Evolutionary conservation across 2,888 invertebrate genomes (phyloP).

Genomic region (Chorisops tibialis): DNA sequence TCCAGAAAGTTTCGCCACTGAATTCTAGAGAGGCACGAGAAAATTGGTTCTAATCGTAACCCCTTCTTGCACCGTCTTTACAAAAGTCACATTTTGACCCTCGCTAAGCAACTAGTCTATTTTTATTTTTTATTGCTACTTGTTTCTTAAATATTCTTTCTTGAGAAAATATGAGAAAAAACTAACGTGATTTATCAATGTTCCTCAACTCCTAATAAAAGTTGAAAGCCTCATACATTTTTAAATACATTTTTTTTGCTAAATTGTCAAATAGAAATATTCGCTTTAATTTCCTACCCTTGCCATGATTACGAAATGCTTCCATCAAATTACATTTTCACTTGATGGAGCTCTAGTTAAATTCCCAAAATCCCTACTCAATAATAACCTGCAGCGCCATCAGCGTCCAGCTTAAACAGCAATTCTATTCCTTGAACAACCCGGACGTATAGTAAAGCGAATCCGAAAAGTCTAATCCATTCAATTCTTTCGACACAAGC

Average conservation of each 20-base stretch:
- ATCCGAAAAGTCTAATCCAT: neutral
- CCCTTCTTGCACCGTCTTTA: too few species aligned
- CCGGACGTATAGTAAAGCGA: neutral
- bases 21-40: neutral
- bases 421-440: neutral
- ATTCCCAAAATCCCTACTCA: conserved; percentile 1
- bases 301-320: neutral
- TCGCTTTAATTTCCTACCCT: conserved; percentile 4
- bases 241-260: too few species aligned
- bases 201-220: too few species aligned
- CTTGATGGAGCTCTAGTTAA: conserved; percentile 1
- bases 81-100: too few species aligned
- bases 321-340: neutral
- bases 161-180: too few species aligned
- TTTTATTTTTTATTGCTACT: too few species aligned
- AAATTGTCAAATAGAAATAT: too few species aligned
- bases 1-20: neutral
- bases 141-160: too few species aligned
- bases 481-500: conserved; percentile 1
- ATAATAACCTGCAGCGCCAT: neutral
- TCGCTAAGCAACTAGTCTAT: too few species aligned
- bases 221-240: too few species aligned
- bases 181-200: too few species aligned
- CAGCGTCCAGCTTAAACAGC: neutral
- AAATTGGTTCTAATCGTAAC: too few species aligned